Conservation (phyloP, 2,888 invertebrate species). For the Hofmannophila pseudospretella region DNA sequence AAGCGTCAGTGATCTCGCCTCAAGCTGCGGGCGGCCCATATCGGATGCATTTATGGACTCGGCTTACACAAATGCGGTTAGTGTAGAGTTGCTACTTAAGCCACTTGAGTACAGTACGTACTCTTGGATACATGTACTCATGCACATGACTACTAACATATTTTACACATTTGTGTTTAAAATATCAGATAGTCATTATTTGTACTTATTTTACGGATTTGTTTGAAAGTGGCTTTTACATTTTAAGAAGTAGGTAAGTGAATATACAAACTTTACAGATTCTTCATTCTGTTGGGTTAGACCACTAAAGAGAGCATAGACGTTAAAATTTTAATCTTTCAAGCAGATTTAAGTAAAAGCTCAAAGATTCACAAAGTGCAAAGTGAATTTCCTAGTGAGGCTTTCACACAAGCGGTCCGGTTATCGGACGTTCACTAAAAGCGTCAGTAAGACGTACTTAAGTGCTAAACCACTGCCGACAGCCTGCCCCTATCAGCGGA, state of each 20-base stretch:
- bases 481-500: slow-evolving; percentile 36
- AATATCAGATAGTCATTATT: no score
- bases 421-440: slow-evolving; percentile 19
- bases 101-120: slow-evolving; percentile 4
- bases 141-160: no score
- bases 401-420: slow-evolving; percentile 6
- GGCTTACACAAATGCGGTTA: slow-evolving; percentile 44
- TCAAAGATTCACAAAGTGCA: slow-evolving; percentile 5
- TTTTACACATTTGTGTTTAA: no score
- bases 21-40: slow-evolving; percentile 12
- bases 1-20: no score
- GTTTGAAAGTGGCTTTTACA: no score
- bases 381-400: slow-evolving; percentile 9
- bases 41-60: slow-evolving; percentile 27
- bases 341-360: neutral
- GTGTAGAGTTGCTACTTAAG: slow-evolving; percentile 35
- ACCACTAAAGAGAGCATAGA: neutral
- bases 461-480: slow-evolving; percentile 35
- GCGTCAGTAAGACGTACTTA: slow-evolving; percentile 47
- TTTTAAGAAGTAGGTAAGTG: no score
- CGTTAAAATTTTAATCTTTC: neutral
- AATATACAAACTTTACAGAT: no score
- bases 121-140: no score
- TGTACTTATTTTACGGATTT: no score
- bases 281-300: no score